Evolutionary conservation across 2,113 vertebrate species (phyloP), one percentile per base, ranked within the genome.

Genomic region (Gobius niger): DNA sequence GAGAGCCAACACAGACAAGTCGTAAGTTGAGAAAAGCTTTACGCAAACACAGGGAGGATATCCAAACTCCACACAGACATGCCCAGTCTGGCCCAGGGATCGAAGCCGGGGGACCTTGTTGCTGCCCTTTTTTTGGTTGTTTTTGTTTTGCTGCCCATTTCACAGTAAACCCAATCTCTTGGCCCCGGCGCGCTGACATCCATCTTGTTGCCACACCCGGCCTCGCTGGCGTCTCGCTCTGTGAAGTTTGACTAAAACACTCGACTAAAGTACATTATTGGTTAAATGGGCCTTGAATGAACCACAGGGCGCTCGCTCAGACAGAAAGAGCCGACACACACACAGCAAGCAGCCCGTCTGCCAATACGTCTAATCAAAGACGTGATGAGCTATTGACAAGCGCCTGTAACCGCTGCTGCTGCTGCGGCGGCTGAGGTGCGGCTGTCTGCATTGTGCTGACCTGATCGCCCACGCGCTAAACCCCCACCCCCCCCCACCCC

Each of bases 331-430:
- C n/a, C 40, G 9, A 75, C 67, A 73, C 72, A 68, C 61, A 34
- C 74, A 34, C 24, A 34, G 24, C 24, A 65, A 9, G 42, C 59
- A 46, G 47, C 68, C 59, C 16, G 6, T 47, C 68, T 80, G 81
- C 79, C 82, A 77, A 91, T 90, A 84, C 19, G 50, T 82, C 85
- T 92, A 90, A 90, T 89, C 88, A 90, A 86, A 83, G 85, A 68
- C 84, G 78, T 91, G 89, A 91, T 92, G 89, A 91, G 87, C 79
- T 93, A 92, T 91, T 91, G 91, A 92, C 87, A 90, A 63, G 18
- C 67, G 69, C 69, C 61, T 82, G 81, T 86, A 77, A 87, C 84
- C 86, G 84, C 66, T 78, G 76, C 66, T 81, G 79, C 87, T 19
- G 16, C 52, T 19, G 16, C 2, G 12, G 2, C 1, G 47, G 50